phyloP scores from a whole-genome alignment of 2,888 invertebrate genomes.

The Strigamia crassipes region DNA sequence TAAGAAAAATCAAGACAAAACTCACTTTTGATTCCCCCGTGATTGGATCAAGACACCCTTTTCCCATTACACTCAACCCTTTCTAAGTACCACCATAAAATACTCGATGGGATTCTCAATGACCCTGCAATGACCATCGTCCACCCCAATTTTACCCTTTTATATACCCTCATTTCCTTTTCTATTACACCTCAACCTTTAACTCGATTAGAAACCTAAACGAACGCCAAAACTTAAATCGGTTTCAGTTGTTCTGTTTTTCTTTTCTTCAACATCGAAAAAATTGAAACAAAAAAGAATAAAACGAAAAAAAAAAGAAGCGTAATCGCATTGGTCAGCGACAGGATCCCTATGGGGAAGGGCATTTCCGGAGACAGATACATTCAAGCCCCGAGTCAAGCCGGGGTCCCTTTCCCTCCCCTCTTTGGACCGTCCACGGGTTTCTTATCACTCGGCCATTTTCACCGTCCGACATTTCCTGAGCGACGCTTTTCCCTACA shows the following conservation, averaged over 20 bases:
- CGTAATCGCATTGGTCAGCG: constrained; percentile 7
- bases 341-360: constrained; percentile 24
- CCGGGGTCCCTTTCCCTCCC: neutral
- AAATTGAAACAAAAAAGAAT: neutral
- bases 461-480: constrained; percentile 40
- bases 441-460: constrained; percentile 31
- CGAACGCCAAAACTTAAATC: neutral
- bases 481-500: neutral
- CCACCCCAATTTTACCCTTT: constrained; percentile 28
- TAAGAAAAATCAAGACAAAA: neutral
- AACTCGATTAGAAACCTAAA: neutral
- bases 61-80: constrained; percentile 37
- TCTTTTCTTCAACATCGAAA: neutral
- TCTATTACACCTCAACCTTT: constrained; percentile 4
- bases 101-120: constrained; percentile 35
- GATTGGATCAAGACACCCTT: neutral
- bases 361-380: constrained; percentile 38
- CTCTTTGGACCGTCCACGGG: constrained; percentile 24
- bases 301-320: neutral
- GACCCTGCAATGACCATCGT: constrained; percentile 35
- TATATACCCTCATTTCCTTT: constrained; percentile 14
- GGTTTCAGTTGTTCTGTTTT: neutral
- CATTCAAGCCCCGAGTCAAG: constrained; percentile 38
- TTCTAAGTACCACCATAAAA: constrained; percentile 33
- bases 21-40: neutral